phyloP scores from a whole-genome alignment of 1,140 invertebrate genomes.

The Diorhabda elongata region DNA sequence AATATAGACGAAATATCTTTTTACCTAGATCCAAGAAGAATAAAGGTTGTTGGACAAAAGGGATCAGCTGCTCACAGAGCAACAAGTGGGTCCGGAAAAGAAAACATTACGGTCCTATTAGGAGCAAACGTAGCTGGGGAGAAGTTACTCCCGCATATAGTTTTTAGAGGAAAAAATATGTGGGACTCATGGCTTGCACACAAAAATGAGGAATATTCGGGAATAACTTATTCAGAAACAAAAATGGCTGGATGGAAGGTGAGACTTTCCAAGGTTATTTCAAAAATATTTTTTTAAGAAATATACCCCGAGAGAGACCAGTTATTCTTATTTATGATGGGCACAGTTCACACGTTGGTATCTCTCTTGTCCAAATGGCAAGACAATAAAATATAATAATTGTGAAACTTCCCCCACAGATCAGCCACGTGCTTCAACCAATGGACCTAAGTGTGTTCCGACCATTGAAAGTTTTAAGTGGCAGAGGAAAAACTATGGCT shows the following conservation, averaged over 20 bases:
- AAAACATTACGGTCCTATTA: too few relatives aligned
- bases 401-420: conserved; percentile 37
- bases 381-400: conserved; percentile 34
- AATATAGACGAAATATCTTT: too few relatives aligned
- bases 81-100: too few relatives aligned
- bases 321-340: conserved; percentile 44
- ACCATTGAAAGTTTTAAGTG: conserved; percentile 37
- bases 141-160: too few relatives aligned
- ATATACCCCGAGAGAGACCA: conserved; percentile 31
- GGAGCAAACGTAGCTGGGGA: too few relatives aligned
- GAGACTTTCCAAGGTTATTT: conserved; percentile 32
- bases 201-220: conserved; percentile 19
- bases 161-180: too few relatives aligned
- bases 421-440: conserved; percentile 38
- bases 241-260: conserved; percentile 36
- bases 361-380: conserved; percentile 37
- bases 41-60: conserved; percentile 38
- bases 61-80: conserved; percentile 31
- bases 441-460: conserved; percentile 37
- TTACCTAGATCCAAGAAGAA: conserved; percentile 28
- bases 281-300: conserved; percentile 36
- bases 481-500: conserved; percentile 33
- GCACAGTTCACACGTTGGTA: conserved; percentile 39
- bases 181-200: too few relatives aligned
- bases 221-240: too few relatives aligned